Conservation (phyloP, 2,113 vertebrate genomes). For the Potamarius usumacintae region DNA sequence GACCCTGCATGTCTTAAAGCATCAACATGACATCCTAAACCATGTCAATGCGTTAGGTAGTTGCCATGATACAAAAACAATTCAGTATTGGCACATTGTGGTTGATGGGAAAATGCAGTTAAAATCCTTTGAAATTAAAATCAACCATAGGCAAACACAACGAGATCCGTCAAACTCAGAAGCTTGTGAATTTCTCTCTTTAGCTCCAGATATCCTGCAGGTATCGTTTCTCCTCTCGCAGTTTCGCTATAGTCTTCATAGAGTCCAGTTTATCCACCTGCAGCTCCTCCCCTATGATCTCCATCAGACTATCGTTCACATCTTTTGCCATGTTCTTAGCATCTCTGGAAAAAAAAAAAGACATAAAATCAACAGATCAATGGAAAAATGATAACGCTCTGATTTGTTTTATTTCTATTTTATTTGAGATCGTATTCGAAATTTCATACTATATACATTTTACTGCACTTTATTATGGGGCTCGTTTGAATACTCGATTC, state of each 20-base stretch:
- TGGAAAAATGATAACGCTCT: not conserved
- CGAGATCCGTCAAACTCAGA: not conserved
- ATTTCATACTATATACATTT: not conserved
- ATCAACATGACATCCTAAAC: not conserved
- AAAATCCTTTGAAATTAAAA: not conserved
- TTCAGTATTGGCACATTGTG: not conserved
- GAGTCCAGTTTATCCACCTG: conserved; percentile 81
- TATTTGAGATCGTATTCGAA: not conserved
- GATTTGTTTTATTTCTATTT: not conserved
- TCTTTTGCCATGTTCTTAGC: conserved; percentile 94
- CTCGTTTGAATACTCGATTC: too few species aligned
- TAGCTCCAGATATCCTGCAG: conserved; percentile 93
- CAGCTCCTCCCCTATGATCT: conserved; percentile 78
- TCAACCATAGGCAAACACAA: not conserved
- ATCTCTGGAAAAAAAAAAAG: conserved; percentile 74
- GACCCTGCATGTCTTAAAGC: too few species aligned
- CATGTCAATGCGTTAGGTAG: not conserved
- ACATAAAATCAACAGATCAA: too few species aligned
- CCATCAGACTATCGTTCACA: conserved; percentile 81
- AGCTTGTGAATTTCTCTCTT: conserved; percentile 47
- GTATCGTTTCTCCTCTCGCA: conserved; percentile 86
- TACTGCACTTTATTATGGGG: not conserved
- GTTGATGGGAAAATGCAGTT: not conserved
- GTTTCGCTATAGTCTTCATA: conserved; percentile 80
- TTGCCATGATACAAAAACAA: not conserved